A percentile compares a stretch with the other conserved stretches of the same genome.
phyloP scores from a whole-genome alignment of 2,888 invertebrate species.

The Spicauda simplicius region DNA sequence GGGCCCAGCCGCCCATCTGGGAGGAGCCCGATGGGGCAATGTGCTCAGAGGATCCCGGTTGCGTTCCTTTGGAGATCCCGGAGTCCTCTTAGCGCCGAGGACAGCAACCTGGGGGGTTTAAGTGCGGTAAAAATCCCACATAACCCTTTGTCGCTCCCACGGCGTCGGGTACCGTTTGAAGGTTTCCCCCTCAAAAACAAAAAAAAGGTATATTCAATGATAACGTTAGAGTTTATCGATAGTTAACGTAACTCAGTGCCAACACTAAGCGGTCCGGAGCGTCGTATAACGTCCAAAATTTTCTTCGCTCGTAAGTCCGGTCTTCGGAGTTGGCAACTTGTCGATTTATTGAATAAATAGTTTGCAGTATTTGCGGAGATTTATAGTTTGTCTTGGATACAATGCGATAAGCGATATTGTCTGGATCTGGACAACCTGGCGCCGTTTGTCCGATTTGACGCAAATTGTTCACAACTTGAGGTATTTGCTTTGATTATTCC shows the following conservation, averaged over 20 bases:
- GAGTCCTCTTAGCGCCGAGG: no score
- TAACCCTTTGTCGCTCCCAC: no score
- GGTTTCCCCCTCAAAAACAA: no score
- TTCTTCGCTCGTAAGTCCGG: conserved; percentile 83
- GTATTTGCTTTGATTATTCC: conserved; percentile 34
- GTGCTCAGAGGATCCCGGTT: no score
- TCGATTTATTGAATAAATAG: conserved; percentile 73
- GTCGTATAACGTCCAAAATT: conserved; percentile 65
- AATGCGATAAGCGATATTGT: conserved; percentile 49
- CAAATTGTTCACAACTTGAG: conserved; percentile 44
- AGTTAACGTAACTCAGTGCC: not conserved
- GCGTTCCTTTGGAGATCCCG: no score
- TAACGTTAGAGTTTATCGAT: not conserved
- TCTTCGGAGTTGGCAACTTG: conserved; percentile 73
- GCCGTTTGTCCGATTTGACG: conserved; percentile 34
- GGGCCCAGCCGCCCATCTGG: no score
- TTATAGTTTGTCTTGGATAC: conserved; percentile 75
- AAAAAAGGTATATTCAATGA: no score
- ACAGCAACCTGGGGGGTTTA: no score
- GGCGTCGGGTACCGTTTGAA: no score
- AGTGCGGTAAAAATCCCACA: no score
- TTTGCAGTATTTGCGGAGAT: conserved; percentile 55
- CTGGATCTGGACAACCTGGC: conserved; percentile 27
- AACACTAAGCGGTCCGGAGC: conserved; percentile 45
- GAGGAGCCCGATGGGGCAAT: no score